Percentiles rank a stretch among this genome's conserved stretches.
phyloP scores from a whole-genome alignment of 2,888 invertebrate species.

The Drosophila anceps region DNA sequence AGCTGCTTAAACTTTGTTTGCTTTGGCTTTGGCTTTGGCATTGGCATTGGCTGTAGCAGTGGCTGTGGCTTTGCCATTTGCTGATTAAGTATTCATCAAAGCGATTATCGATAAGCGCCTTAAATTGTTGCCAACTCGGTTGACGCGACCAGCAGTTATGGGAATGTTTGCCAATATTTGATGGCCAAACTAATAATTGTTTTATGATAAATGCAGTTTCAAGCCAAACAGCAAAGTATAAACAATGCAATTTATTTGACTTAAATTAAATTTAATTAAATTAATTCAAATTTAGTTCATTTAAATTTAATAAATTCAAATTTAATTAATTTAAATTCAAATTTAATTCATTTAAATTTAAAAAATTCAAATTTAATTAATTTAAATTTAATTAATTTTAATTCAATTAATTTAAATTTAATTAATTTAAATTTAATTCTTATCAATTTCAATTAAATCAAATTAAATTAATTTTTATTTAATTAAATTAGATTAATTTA shows the following conservation, averaged over 20 bases:
- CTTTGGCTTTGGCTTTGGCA: not conserved
- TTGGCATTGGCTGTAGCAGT: slow-evolving; percentile 13
- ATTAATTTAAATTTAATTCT: not conserved
- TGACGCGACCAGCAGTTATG: not conserved
- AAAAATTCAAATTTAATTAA: no score
- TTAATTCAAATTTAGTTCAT: not conserved
- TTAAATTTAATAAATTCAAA: not conserved
- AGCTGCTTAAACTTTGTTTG: slow-evolving; percentile 37
- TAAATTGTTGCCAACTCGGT: slow-evolving; percentile 11
- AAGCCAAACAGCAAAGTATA: not conserved
- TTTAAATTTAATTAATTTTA: no score
- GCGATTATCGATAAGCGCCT: slow-evolving; percentile 41
- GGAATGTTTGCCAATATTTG: not conserved
- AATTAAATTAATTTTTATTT: no score
- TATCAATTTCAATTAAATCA: not conserved
- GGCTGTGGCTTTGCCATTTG: slow-evolving; percentile 15
- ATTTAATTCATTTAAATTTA: not conserved
- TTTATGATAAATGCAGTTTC: not conserved
- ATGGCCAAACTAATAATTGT: not conserved
- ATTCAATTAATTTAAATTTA: not conserved
- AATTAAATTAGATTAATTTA: not conserved
- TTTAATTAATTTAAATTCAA: not conserved
- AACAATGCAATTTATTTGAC: not conserved
- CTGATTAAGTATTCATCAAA: slow-evolving; percentile 18
- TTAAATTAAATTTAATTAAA: no score